These are phyloP conservation scores for Epinotia ramella DNA, from an alignment of 2,888 invertebrate species.

Conservation along the genomic window DNA sequence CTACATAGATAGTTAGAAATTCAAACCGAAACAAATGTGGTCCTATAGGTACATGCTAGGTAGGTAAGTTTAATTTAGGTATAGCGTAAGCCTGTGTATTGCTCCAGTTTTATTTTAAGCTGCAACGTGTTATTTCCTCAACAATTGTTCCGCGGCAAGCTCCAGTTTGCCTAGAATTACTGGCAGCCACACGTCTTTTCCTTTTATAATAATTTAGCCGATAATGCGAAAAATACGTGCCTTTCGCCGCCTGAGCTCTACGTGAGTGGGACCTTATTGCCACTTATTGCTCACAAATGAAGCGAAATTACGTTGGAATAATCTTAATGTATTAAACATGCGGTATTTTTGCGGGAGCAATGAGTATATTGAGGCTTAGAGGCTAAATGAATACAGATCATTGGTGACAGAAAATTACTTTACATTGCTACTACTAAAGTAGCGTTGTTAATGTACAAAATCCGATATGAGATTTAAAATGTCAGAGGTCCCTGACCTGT, in stretches of 20 bases:
- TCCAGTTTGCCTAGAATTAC: conserved; percentile 61
- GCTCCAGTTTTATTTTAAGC: conserved; percentile 52
- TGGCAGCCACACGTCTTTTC: conserved; percentile 75
- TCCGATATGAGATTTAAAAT: too few relatives aligned
- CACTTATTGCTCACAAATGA: conserved; percentile 75
- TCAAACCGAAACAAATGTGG: not conserved
- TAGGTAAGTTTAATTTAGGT: not conserved
- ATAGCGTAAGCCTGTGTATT: conserved; percentile 9
- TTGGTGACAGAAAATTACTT: not conserved
- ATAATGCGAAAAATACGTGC: conserved; percentile 84
- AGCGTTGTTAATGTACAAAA: not conserved
- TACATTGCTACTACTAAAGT: not conserved
- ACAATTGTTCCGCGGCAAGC: conserved; percentile 63
- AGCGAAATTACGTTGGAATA: conserved; percentile 65
- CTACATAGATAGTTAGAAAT: not conserved
- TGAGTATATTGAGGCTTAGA: conserved; percentile 19
- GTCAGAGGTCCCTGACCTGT: too few relatives aligned
- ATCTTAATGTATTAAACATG: conserved; percentile 65
- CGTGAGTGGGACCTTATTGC: conserved; percentile 77
- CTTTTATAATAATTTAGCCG: conserved; percentile 82
- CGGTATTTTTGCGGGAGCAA: conserved; percentile 54
- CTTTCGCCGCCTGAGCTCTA: conserved; percentile 69
- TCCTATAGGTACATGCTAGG: not conserved
- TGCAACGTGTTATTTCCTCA: conserved; percentile 64
- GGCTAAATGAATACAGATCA: conserved; percentile 9